Conservation (phyloP, 2,888 invertebrate genomes). For the Dryadula phaetusa region DNA sequence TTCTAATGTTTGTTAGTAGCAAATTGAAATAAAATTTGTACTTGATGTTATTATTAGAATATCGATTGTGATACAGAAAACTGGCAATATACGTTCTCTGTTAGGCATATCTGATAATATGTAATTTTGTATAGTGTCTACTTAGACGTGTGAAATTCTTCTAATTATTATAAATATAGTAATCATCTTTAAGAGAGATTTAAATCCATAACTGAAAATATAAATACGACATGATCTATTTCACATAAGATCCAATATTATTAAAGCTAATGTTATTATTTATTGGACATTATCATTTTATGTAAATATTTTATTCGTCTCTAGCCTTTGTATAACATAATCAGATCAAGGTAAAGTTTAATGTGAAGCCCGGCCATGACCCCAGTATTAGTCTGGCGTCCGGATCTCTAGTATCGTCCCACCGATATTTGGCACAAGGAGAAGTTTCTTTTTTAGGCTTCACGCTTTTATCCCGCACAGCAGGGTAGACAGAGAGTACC, state of each 20-base stretch:
- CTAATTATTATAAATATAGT: neutral
- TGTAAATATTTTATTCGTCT: slow-evolving; percentile 38
- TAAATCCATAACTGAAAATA: neutral
- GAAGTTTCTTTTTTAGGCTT: too few relatives aligned
- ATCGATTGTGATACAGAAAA: neutral
- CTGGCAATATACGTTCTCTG: too few relatives aligned
- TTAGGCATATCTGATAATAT: neutral
- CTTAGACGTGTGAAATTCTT: neutral
- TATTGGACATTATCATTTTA: slow-evolving; percentile 40
- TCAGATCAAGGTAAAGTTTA: slow-evolving; percentile 48
- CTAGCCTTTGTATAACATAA: slow-evolving; percentile 42
- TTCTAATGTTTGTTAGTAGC: neutral
- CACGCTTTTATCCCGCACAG: too few relatives aligned
- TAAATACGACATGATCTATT: slow-evolving; percentile 3
- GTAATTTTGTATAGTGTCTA: neutral
- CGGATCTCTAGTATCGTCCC: slow-evolving; percentile 35
- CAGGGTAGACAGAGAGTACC: too few relatives aligned
- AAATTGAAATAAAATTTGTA: neutral
- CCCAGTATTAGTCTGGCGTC: slow-evolving; percentile 38
- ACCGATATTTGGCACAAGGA: slow-evolving; percentile 35
- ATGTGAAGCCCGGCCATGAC: slow-evolving; percentile 45
- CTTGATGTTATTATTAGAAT: neutral
- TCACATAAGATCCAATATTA: slow-evolving; percentile 10
- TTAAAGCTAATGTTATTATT: slow-evolving; percentile 29
- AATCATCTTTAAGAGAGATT: neutral